phyloP scores from a whole-genome alignment of 2,888 invertebrate species.

The Thelaira solivaga region DNA sequence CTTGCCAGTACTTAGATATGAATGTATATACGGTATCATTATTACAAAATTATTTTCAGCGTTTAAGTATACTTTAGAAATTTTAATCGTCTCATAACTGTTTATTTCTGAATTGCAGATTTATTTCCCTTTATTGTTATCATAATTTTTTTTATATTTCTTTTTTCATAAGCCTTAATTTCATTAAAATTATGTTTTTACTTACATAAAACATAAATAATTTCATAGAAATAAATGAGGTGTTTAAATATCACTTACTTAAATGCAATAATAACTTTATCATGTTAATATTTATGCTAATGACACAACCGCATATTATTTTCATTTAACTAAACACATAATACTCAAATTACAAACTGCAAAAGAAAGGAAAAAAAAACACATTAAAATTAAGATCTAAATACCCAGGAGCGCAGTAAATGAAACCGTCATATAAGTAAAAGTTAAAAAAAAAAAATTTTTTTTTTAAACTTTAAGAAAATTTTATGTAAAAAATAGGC shows the following conservation, averaged over 20 bases:
- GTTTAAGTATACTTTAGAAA: neutral
- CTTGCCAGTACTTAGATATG: too few species aligned
- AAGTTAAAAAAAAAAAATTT: neutral
- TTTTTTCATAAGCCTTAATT: too few species aligned
- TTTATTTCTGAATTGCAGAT: too few species aligned
- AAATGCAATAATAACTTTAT: slow-evolving; percentile 63
- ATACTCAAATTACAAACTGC: slow-evolving; percentile 17
- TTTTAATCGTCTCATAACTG: neutral
- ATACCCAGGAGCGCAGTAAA: too few species aligned
- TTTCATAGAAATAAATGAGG: slow-evolving; percentile 34
- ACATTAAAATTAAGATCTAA: neutral
- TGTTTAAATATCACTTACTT: slow-evolving; percentile 60
- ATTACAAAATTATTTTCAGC: too few species aligned
- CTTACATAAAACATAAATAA: slow-evolving; percentile 1
- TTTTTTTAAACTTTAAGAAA: too few species aligned
- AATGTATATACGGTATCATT: too few species aligned
- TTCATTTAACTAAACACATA: slow-evolving; percentile 11
- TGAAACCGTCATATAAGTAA: too few species aligned
- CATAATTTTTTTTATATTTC: too few species aligned
- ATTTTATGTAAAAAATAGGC: too few species aligned
- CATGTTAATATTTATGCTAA: slow-evolving; percentile 61
- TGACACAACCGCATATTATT: slow-evolving; percentile 55
- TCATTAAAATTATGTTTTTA: slow-evolving; percentile 9
- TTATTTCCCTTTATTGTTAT: neutral
- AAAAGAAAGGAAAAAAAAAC: neutral